These are phyloP conservation scores for Luscinia megarhynchos DNA, from an alignment of 2,797 vertebrate species.

Conservation along the genomic window DNA sequence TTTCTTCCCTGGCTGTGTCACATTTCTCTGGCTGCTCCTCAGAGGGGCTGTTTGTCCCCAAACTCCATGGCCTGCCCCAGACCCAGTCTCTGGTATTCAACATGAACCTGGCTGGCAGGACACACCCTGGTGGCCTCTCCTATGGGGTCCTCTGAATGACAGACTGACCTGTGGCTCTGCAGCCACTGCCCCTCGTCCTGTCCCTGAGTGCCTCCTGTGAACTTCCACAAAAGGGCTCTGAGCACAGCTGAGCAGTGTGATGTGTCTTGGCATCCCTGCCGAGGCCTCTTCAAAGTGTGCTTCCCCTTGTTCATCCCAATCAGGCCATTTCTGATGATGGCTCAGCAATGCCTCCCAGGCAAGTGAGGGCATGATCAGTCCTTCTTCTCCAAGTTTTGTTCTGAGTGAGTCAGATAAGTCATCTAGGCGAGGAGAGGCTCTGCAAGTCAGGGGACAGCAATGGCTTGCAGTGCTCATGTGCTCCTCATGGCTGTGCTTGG, in stretches of 20 bases:
- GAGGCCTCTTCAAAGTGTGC: conserved; percentile 56
- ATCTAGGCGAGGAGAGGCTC: conserved; percentile 21
- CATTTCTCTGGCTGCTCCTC: neutral
- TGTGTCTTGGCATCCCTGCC: conserved; percentile 59
- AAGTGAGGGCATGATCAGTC: conserved; percentile 46
- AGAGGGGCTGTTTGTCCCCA: neutral
- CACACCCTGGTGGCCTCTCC: neutral
- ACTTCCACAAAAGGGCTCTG: conserved; percentile 36
- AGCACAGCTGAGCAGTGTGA: conserved; percentile 12
- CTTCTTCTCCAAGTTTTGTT: conserved; percentile 44
- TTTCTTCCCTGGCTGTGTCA: neutral
- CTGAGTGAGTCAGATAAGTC: conserved; percentile 52
- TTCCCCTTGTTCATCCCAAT: conserved; percentile 65
- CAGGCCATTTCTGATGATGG: conserved; percentile 57
- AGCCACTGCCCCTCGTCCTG: neutral
- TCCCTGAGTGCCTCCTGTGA: conserved; percentile 25
- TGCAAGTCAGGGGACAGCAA: neutral
- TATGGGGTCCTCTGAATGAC: fast-evolving
- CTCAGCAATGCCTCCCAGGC: conserved; percentile 63
- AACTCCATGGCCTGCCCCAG: neutral
- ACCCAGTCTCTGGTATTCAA: neutral
- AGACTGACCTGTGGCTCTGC: conserved; percentile 23
- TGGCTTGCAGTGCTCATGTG: neutral
- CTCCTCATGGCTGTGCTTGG: neutral
- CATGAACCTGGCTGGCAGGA: neutral